phyloP scores from a whole-genome alignment of 1,140 invertebrate genomes.

The Pachypsylla venusta region DNA sequence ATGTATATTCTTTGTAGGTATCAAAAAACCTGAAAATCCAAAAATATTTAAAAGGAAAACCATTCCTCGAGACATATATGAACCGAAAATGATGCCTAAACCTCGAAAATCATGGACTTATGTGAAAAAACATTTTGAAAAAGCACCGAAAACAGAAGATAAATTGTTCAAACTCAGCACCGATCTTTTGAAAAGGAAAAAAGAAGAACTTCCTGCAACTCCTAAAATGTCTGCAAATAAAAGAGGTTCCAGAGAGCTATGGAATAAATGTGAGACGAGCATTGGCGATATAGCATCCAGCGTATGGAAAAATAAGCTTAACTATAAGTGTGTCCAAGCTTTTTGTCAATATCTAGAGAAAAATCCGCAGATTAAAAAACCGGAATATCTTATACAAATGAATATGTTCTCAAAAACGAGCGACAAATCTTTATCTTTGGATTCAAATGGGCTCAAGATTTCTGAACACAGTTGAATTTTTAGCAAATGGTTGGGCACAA shows the following conservation, averaged over 20 bases:
- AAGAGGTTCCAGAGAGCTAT: too few relatives aligned
- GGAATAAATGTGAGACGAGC: neutral
- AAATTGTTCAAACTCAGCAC: neutral
- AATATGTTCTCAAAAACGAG: neutral
- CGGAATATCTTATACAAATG: neutral
- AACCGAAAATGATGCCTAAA: neutral
- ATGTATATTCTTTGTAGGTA: too few relatives aligned
- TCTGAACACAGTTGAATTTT: too few relatives aligned
- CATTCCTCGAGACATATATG: neutral
- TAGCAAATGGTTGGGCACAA: too few relatives aligned
- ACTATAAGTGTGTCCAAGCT: neutral
- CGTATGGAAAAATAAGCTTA: neutral
- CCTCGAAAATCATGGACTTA: neutral
- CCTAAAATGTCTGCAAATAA: neutral
- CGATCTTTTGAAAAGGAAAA: neutral
- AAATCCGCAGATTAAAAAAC: neutral
- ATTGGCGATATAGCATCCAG: neutral
- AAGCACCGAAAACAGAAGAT: neutral
- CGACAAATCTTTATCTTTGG: too few relatives aligned
- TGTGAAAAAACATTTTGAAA: neutral
- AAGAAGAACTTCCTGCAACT: neutral
- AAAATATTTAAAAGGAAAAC: neutral
- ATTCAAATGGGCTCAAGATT: too few relatives aligned
- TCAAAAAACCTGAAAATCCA: neutral
- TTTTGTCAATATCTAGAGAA: neutral